These are phyloP conservation scores for Cepaea nemoralis DNA, from an alignment of 1,140 invertebrate species.

Conservation along the genomic window DNA sequence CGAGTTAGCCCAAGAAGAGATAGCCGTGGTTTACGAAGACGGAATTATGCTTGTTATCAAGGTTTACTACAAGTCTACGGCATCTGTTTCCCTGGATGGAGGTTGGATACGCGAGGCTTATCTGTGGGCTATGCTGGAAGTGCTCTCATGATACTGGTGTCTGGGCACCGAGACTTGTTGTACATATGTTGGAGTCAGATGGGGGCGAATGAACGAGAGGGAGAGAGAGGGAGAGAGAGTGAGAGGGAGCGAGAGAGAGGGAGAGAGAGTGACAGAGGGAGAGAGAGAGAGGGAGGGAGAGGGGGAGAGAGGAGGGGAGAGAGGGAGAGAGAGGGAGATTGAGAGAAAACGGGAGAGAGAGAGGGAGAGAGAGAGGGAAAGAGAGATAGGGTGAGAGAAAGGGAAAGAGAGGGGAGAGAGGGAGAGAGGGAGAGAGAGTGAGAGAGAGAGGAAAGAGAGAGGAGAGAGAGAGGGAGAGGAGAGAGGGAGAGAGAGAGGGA, in stretches of 20 bases:
- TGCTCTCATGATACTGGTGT: no score
- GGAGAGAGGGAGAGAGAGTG: slow-evolving; percentile 2
- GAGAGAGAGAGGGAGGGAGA: not conserved
- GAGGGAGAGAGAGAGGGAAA: not conserved
- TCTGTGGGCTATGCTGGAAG: no score
- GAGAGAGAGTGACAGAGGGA: not conserved
- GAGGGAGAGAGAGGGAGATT: not conserved
- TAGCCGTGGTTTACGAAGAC: no score
- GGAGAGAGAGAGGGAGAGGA: not conserved
- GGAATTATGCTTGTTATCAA: no score
- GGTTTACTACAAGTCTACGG: no score
- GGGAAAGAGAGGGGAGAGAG: not conserved
- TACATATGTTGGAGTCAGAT: not conserved
- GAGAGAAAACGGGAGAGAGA: not conserved
- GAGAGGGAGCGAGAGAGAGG: not conserved
- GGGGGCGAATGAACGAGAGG: not conserved
- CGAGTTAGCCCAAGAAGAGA: no score
- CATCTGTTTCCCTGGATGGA: no score
- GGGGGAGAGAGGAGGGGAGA: not conserved
- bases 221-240: not conserved
- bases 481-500: no score
- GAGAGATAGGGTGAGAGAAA: no score
- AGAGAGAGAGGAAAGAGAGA: not conserved
- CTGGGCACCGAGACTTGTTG: no score
- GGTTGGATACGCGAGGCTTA: no score